Percentiles rank a stretch among this genome's conserved stretches.
phyloP scores from a whole-genome alignment of 2,113 vertebrate genomes.

The Aphelocoma coerulescens region DNA sequence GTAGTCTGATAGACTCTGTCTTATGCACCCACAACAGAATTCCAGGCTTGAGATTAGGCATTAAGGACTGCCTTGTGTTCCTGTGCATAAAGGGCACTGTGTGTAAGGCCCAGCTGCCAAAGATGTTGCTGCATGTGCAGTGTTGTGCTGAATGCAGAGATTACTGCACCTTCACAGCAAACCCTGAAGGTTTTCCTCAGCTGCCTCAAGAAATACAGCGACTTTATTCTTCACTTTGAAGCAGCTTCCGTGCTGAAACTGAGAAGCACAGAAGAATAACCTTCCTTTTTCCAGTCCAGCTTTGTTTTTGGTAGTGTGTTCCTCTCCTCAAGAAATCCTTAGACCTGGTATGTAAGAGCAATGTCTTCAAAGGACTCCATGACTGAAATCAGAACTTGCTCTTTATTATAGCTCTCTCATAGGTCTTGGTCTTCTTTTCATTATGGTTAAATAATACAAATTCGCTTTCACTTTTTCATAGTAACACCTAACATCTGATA shows the following conservation, averaged over 20 bases:
- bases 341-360: neutral
- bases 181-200: conserved; percentile 2
- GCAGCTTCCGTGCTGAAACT: neutral
- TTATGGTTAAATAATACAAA: neutral
- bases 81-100: neutral
- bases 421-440: neutral
- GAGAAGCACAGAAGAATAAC: neutral
- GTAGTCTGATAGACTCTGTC: neutral
- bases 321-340: neutral
- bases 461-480: neutral
- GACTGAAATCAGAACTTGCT: neutral
- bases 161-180: conserved; percentile 7
- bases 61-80: conserved; percentile 12
- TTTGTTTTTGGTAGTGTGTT: neutral
- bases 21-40: neutral
- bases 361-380: neutral
- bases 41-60: neutral
- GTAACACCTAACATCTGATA: neutral
- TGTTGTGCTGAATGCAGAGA: neutral
- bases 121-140: neutral
- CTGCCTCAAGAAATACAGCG: neutral
- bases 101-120: neutral
- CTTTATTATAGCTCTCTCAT: neutral
- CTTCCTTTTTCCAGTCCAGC: neutral
- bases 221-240: conserved; percentile 3